Base-by-base conservation (phyloP, 2,113 vertebrate genomes). In the Haliaeetus leucogaster region DNA sequence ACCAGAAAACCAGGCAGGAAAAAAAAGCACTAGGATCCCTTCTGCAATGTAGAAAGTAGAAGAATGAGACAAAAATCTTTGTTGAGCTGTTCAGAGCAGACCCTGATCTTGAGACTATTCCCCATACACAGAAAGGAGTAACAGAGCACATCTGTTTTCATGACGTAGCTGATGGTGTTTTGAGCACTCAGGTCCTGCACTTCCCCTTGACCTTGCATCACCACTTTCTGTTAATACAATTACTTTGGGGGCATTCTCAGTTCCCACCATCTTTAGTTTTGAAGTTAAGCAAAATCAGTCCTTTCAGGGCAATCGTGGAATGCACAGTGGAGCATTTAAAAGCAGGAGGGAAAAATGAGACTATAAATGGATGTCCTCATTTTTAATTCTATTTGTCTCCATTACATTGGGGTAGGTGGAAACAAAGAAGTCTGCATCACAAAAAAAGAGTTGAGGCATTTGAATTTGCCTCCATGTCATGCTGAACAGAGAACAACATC, bases 101-200 rank as follows among this genome's bases (percentile, higher is more conserved):
- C 16, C 12, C 11, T 65, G 61, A 22, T 83, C 40, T 30, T 65
- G 20, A 81, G 34, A 38, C 19, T 81, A 20, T 73, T 94, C 88
- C 67, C 47, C 10, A 5, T 30, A 58, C 2, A 11, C 22, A 47
- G 50, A 85, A 58, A 83, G 42, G 48, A 84, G 38, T 40, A 58
- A n/a, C n/a, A 83, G 55, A 86, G 55, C 63, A 86, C 95, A 96
- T 92, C 86, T 93, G 86, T 78, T 93, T 93, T 89, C 43, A 11
- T 81, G 43, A 82, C 10, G 0, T 40, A 85, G 47, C 42, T 82
- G 77, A 43, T 63, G 38, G 42, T 74, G 86, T 94, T 94, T 86
- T 91, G 89, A 94, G 47, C 77, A 34, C 55, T 91, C n/a, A 38
- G 83, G 45, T 91, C 83, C 65, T 89, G 80, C 68, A 74, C 76